phyloP scores from a whole-genome alignment of 2,888 invertebrate species.

The Iselma pallidipennis region DNA sequence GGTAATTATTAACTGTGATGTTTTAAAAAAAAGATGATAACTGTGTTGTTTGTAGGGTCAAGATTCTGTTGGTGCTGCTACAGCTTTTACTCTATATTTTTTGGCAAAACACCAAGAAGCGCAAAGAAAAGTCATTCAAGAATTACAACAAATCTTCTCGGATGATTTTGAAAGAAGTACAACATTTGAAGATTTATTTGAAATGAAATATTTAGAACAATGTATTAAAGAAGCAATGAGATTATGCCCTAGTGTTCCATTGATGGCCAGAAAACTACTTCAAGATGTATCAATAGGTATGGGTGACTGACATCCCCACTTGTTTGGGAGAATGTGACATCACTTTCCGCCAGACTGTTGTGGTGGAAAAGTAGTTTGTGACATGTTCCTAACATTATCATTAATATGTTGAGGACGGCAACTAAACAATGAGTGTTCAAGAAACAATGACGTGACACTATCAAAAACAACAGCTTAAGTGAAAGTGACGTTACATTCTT shows the following conservation, averaged over 20 bases:
- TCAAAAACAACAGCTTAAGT: too few species aligned
- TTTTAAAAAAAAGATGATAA: neutral
- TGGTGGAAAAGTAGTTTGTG: too few species aligned
- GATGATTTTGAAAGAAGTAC: slow-evolving; percentile 54
- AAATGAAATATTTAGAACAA: slow-evolving; percentile 69
- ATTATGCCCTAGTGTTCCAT: slow-evolving; percentile 69
- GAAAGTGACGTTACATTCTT: too few species aligned
- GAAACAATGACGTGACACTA: neutral
- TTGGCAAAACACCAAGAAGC: slow-evolving; percentile 60
- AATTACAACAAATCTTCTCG: slow-evolving; percentile 57
- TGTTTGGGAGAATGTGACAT: too few species aligned
- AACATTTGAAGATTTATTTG: slow-evolving; percentile 63
- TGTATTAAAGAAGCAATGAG: slow-evolving; percentile 72
- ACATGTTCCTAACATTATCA: too few species aligned
- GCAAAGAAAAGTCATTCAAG: slow-evolving; percentile 58
- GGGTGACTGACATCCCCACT: slow-evolving; percentile 29
- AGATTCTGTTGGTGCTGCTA: slow-evolving; percentile 64
- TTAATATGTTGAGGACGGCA: neutral
- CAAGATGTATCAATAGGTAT: slow-evolving; percentile 64
- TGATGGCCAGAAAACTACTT: slow-evolving; percentile 63
- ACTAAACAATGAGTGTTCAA: too few species aligned
- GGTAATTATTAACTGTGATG: slow-evolving; percentile 33
- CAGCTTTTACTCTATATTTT: slow-evolving; percentile 61
- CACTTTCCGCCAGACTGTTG: too few species aligned
- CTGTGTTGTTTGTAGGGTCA: slow-evolving; percentile 56